Percentiles rank a stretch among this genome's conserved stretches.
phyloP scores from a whole-genome alignment of 2,888 invertebrate genomes.

The Noctuana brunneofusca region DNA sequence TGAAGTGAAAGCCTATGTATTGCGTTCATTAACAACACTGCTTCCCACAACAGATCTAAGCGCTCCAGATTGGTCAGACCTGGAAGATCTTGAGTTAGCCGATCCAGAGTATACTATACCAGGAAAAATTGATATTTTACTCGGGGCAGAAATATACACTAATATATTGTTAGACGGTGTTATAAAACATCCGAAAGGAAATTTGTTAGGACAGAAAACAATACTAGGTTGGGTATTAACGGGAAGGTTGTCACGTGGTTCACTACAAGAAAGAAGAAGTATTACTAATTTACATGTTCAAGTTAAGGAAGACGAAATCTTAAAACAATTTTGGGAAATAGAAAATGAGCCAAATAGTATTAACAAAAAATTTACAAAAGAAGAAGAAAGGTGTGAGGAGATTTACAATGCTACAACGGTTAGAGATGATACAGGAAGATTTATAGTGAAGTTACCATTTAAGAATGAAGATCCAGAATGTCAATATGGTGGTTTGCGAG shows the following conservation, averaged over 20 bases:
- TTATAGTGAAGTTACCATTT: slow-evolving; percentile 35
- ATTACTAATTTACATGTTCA: slow-evolving; percentile 22
- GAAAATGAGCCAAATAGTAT: slow-evolving; percentile 29
- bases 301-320: slow-evolving; percentile 30
- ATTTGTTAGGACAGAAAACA: slow-evolving; percentile 39
- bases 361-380: slow-evolving; percentile 20
- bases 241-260: slow-evolving; percentile 32
- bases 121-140: neutral
- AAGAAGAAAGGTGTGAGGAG: slow-evolving; percentile 36
- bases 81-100: neutral
- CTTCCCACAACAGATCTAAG: slow-evolving; percentile 31
- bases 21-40: slow-evolving; percentile 29
- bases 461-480: slow-evolving; percentile 13
- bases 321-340: slow-evolving; percentile 37
- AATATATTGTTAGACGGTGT: neutral
- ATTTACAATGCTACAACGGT: slow-evolving; percentile 27
- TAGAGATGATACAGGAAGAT: slow-evolving; percentile 35
- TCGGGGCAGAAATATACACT: neutral
- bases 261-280: too few species aligned
- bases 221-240: slow-evolving; percentile 44
- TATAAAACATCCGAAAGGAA: slow-evolving; percentile 22
- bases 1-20: slow-evolving; percentile 38
- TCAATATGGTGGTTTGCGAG: slow-evolving; percentile 9
- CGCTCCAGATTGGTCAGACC: slow-evolving; percentile 7
- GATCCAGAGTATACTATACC: neutral